A percentile compares a stretch with the other conserved stretches of the same genome.
Evolutionary conservation across 2,888 invertebrate species (phyloP).

Genomic region (Andricus quercusramuli): DNA sequence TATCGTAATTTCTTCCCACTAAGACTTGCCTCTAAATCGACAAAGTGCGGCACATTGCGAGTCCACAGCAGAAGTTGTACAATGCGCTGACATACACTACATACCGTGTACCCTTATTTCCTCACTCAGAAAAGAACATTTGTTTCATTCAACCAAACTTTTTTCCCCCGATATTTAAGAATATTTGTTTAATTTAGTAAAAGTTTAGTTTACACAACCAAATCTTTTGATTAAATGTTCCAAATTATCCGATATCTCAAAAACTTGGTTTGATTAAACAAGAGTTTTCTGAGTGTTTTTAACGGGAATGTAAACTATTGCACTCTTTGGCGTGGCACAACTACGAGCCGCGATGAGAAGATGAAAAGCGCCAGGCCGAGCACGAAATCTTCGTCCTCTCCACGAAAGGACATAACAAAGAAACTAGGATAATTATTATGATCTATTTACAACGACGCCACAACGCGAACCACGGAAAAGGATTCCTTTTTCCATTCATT

Average conservation of each 20-base stretch:
- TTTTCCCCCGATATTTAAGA: too few relatives aligned
- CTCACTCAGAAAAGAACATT: not conserved
- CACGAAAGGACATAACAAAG: conserved; percentile 11
- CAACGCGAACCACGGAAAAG: conserved; percentile 29
- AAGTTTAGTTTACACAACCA: too few relatives aligned
- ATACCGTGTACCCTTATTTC: conserved; percentile 11
- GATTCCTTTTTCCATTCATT: conserved; percentile 3
- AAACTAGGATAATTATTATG: conserved; percentile 38
- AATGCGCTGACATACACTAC: conserved; percentile 24
- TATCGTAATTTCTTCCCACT: conserved; percentile 33
- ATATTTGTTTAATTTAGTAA: too few relatives aligned
- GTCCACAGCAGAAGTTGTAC: conserved; percentile 17
- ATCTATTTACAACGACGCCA: conserved; percentile 39
- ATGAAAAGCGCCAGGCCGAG: conserved; percentile 36
- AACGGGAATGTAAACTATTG: conserved; percentile 35
- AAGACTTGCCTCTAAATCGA: conserved; percentile 29
- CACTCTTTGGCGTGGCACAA: conserved; percentile 41
- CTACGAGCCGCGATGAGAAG: conserved; percentile 32
- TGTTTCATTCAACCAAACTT: not conserved
- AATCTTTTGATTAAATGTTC: not conserved
- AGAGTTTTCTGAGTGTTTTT: not conserved
- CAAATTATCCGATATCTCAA: not conserved
- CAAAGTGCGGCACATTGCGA: conserved; percentile 19
- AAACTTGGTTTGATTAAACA: not conserved
- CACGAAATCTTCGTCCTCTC: conserved; percentile 19